A percentile compares a stretch with the other conserved stretches of the same genome.
Conservation (phyloP, 2,797 vertebrate genomes). For the Malacoraja senta region DNA sequence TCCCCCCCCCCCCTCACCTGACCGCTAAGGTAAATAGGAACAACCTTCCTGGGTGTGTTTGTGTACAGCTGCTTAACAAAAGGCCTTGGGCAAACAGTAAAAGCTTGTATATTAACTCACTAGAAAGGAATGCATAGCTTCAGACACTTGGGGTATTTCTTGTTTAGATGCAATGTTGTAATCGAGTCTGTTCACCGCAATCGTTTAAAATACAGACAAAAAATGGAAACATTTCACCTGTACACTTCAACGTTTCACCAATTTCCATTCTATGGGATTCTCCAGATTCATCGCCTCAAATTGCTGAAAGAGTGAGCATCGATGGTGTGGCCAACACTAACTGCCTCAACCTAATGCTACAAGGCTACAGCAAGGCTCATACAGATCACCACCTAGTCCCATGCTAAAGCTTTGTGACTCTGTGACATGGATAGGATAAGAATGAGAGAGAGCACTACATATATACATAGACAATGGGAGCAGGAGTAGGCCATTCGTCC, state of each 20-base stretch:
- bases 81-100: constrained; percentile 57
- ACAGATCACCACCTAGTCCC: background rate
- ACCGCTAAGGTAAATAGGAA: constrained; percentile 74
- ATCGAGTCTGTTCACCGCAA: background rate
- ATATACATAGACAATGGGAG: too few species aligned
- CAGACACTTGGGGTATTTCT: background rate
- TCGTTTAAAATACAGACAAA: background rate
- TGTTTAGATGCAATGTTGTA: background rate
- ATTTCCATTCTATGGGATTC: background rate
- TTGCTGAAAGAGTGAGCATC: background rate
- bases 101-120: constrained; percentile 62
- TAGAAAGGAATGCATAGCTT: constrained; percentile 50
- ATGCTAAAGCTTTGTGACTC: too few species aligned
- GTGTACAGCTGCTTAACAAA: constrained; percentile 47
- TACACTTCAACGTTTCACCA: background rate
- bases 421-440: too few species aligned
- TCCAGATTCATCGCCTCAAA: background rate
- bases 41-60: constrained; percentile 77
- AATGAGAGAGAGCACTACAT: too few species aligned
- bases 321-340: background rate
- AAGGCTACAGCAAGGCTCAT: background rate
- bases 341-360: background rate
- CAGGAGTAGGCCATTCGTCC: too few species aligned
- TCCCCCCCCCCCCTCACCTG: constrained; percentile 53
- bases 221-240: too few species aligned